Conservation (phyloP, 2,113 vertebrate species). For the Lathamus discolor region DNA sequence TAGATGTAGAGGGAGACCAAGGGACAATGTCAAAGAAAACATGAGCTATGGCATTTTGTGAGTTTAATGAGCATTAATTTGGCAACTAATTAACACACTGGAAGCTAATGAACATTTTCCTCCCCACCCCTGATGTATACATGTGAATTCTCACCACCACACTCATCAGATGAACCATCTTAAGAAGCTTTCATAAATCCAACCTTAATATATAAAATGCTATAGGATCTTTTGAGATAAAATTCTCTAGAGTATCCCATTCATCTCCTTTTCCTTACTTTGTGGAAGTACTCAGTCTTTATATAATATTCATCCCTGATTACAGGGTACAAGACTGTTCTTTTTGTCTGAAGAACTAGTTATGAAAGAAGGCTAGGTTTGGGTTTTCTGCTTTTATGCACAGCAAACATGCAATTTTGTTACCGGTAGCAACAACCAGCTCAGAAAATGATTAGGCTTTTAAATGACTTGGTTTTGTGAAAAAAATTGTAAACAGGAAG, state of each 20-base stretch:
- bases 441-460: conserved; percentile 33
- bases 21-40: neutral
- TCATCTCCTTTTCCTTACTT: conserved; percentile 1
- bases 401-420: conserved; percentile 43
- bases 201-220: neutral
- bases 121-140: too few species aligned
- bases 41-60: neutral
- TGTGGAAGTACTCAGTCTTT: conserved; percentile 1
- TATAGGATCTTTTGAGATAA: neutral
- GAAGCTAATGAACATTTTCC: neutral
- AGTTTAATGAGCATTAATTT: neutral
- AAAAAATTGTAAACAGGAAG: conserved; percentile 36
- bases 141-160: neutral
- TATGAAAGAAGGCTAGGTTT: conserved; percentile 34
- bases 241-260: neutral
- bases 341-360: conserved; percentile 11
- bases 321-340: neutral
- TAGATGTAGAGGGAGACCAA: neutral
- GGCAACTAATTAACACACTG: neutral
- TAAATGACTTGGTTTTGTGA: neutral
- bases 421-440: conserved; percentile 27
- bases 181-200: neutral
- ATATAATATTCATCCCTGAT: conserved; percentile 6
- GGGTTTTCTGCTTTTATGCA: conserved; percentile 33
- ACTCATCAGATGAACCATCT: neutral